These are phyloP conservation scores for Stegodyphus dumicola DNA, from an alignment of 1,140 invertebrate species.

Conservation along the genomic window DNA sequence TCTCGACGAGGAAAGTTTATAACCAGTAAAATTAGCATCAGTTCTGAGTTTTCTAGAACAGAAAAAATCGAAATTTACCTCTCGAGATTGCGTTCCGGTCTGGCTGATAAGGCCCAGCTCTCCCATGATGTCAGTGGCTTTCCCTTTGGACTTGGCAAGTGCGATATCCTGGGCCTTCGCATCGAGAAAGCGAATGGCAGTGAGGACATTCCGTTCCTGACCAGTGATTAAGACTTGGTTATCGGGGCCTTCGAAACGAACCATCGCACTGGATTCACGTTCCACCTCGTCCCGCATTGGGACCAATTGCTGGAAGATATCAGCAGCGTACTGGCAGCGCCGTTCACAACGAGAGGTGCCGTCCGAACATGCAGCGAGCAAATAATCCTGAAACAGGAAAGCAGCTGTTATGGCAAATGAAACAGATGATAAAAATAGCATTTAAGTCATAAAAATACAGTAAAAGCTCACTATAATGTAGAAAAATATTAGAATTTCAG, in stretches of 20 bases:
- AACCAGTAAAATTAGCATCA: no score
- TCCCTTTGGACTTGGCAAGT: conserved; percentile 9
- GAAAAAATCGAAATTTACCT: conserved; percentile 5
- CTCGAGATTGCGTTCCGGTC: conserved; percentile 37
- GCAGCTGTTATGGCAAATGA: not conserved
- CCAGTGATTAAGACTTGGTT: conserved; percentile 35
- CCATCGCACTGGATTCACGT: conserved; percentile 44
- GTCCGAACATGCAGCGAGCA: conserved; percentile 57
- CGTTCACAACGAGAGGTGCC: conserved; percentile 20
- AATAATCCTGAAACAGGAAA: conserved; percentile 54
- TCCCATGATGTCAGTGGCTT: not conserved
- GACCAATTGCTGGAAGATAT: conserved; percentile 49
- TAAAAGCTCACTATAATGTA: not conserved
- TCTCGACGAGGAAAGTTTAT: no score
- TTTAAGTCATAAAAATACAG: not conserved
- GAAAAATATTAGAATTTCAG: not conserved
- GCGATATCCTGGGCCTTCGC: conserved; percentile 26
- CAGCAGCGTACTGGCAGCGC: conserved; percentile 41
- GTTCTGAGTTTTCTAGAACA: no score
- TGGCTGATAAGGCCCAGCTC: conserved; percentile 30
- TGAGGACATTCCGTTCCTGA: conserved; percentile 45
- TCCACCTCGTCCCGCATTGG: conserved; percentile 59
- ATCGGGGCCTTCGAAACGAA: conserved; percentile 41
- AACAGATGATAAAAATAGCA: not conserved
- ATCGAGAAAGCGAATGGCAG: conserved; percentile 54